A percentile compares a stretch with the other conserved stretches of the same genome.
phyloP scores from a whole-genome alignment of 2,888 invertebrate species.

The Calliphora vomitoria region DNA sequence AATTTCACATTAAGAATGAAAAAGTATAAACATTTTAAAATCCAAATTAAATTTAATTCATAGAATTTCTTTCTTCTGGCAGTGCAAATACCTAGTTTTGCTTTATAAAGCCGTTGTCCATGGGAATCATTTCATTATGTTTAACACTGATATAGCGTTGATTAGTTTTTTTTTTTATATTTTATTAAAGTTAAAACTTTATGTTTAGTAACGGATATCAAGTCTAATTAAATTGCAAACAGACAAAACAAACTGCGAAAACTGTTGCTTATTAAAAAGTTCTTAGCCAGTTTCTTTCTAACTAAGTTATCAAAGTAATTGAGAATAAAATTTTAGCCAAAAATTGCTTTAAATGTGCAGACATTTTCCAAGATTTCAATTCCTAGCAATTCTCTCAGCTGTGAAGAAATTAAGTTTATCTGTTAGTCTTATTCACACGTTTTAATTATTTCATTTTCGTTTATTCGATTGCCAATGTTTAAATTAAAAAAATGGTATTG shows the following conservation, averaged over 20 bases:
- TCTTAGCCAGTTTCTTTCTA: background rate
- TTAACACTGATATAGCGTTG: background rate
- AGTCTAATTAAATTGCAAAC: slow-evolving; percentile 10
- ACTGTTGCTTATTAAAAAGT: background rate
- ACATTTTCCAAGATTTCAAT: background rate
- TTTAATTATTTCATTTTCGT: background rate
- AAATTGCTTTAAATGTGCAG: background rate
- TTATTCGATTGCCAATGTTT: too few relatives aligned
- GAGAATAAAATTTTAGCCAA: background rate
- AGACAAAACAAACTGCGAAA: background rate
- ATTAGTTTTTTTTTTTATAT: slow-evolving; percentile 2
- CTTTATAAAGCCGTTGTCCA: background rate
- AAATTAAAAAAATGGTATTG: too few relatives aligned
- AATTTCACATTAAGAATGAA: slow-evolving; percentile 38
- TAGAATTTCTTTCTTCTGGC: slow-evolving; percentile 28
- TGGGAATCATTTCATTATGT: slow-evolving; percentile 27
- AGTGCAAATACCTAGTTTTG: background rate
- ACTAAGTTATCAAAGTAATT: background rate
- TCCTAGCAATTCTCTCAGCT: background rate
- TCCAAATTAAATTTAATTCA: slow-evolving; percentile 23
- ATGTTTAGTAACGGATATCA: slow-evolving; percentile 38
- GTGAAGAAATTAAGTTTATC: background rate
- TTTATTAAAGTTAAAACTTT: background rate
- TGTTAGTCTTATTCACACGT: too few relatives aligned
- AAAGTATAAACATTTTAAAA: slow-evolving; percentile 1